Evolutionary conservation across 2,797 vertebrate species (phyloP), one percentile per base, ranked within the genome.

Genomic region (Erpetoichthys calabaricus): DNA sequence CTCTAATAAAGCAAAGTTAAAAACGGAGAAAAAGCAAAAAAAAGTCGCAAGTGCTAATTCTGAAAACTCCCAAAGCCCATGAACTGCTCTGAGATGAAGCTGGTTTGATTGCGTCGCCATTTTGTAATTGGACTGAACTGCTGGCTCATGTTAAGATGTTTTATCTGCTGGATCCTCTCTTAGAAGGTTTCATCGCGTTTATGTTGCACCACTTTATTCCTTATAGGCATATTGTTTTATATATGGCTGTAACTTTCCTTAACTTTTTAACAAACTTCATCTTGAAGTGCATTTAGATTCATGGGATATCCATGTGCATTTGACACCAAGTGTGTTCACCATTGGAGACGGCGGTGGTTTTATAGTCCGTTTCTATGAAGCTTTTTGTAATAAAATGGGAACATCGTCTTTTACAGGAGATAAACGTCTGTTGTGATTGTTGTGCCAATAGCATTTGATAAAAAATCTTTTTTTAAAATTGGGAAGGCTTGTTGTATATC

Each of bases 231-330:
- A 57, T 45, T 6, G 62, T 65, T 46, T 42, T 70, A 45, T 70
- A 3, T 70, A 60, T 70, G 62, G 75, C 73, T 82, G 84, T 89
- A 86, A 77, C 81, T 71, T 66, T 79, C 80, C 86, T 76, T 73
- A 89, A 87, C 88, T 80, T 80, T 82, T 47, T 79, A 94, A 97
- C 95, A 99, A 99, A 91, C 93, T 99, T 97, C 91, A 64, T 84
- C 86, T 93, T 90, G 95, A 90, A 98, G 94, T 93, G 95, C 95
- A 85, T 47, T 67, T 73, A 80, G 73, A 81, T 86, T 84, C 89
- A 86, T 87, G 83, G 85, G 79, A 73, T 88, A 81, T 85, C 84
- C 76, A 64, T 90, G 86, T 71, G 66, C 77, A 67, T 80, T 65
- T 60, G 68, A 73, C 65, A 73, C 59, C 43, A 44, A 56, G 42